These are phyloP conservation scores for Litoditis marina DNA, from an alignment of 2,888 invertebrate species.

Conservation along the genomic window DNA sequence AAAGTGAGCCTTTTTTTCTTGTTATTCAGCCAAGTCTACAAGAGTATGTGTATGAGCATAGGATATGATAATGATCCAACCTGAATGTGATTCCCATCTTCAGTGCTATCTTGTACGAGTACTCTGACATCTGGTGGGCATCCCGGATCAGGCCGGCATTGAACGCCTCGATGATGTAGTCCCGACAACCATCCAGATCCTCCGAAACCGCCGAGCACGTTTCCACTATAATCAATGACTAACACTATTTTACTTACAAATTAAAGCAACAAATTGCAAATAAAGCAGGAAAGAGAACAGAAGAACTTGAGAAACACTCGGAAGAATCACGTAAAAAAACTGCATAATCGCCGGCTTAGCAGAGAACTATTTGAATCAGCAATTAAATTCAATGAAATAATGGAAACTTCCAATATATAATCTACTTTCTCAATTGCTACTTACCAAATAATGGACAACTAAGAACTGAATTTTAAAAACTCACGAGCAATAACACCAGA, in stretches of 20 bases:
- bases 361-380: neutral
- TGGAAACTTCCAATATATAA: neutral
- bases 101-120: neutral
- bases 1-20: too few relatives aligned
- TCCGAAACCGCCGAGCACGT: slow-evolving; percentile 6
- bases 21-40: too few relatives aligned
- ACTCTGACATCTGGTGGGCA: neutral
- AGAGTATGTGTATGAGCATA: too few relatives aligned
- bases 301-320: too few relatives aligned
- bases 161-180: neutral
- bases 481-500: neutral
- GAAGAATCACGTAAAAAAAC: too few relatives aligned
- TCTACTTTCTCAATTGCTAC: neutral
- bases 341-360: too few relatives aligned
- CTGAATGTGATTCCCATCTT: slow-evolving; percentile 14
- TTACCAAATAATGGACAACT: too few relatives aligned
- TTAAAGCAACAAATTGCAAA: too few relatives aligned
- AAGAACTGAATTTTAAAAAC: neutral
- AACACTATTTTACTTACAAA: too few relatives aligned
- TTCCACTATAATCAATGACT: slow-evolving; percentile 4
- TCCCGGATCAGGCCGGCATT: slow-evolving; percentile 8
- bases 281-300: too few relatives aligned
- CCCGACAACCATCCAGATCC: slow-evolving; percentile 2
- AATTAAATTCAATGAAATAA: neutral
- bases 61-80: neutral